These are phyloP conservation scores for Pavo muticus DNA, from an alignment of 2,113 vertebrate genomes.

Conservation along the genomic window DNA sequence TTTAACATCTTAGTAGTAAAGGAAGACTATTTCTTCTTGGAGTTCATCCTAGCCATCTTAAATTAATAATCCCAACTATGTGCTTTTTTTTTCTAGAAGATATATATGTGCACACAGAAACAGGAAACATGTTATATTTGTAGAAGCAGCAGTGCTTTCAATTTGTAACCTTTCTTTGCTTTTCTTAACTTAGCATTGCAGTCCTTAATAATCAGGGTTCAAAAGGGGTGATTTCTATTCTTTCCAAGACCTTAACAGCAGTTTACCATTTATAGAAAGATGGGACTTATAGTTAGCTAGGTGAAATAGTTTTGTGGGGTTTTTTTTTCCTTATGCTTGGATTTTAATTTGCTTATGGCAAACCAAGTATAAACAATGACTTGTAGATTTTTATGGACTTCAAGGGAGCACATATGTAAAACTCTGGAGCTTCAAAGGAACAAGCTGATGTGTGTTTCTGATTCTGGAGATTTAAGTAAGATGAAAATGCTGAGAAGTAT, in stretches of 20 bases:
- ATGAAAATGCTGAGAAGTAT: not conserved
- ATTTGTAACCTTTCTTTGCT: conserved; percentile 28
- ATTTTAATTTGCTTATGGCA: not conserved
- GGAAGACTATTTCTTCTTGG: conserved; percentile 47
- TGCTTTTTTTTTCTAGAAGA: conserved; percentile 7
- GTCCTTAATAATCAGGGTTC: not conserved
- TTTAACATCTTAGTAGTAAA: conserved; percentile 48
- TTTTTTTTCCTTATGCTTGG: not conserved
- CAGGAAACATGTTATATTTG: conserved; percentile 53
- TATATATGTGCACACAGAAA: conserved; percentile 31
- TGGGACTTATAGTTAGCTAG: not conserved
- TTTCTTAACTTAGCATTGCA: conserved; percentile 2
- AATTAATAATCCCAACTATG: conserved; percentile 55
- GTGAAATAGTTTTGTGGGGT: not conserved
- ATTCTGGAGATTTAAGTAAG: not conserved
- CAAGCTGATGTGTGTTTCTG: not conserved
- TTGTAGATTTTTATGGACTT: not conserved
- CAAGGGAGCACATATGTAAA: not conserved
- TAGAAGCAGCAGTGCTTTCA: conserved; percentile 40
- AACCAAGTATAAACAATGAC: not conserved
- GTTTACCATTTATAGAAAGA: not conserved
- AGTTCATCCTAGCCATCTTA: conserved; percentile 58
- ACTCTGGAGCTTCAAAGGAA: not conserved
- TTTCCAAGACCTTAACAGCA: not conserved
- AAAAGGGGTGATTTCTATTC: not conserved